These are phyloP conservation scores for Myripristis jacobus DNA, from an alignment of 2,797 vertebrate species.

Conservation along the genomic window DNA sequence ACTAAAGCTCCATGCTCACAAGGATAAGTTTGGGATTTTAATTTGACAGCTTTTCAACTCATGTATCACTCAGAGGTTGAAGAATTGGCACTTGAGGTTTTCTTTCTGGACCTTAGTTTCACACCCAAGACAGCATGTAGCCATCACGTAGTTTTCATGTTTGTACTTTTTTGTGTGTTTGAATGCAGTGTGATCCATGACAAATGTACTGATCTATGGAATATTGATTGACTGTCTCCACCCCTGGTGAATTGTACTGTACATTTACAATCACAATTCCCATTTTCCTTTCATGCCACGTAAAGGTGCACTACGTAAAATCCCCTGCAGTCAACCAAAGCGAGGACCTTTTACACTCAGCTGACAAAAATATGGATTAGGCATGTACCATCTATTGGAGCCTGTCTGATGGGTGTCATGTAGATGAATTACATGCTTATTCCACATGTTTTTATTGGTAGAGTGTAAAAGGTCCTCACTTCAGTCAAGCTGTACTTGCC, in stretches of 20 bases:
- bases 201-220: not conserved
- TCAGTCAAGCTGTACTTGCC: too few species aligned
- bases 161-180: constrained; percentile 16
- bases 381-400: too few species aligned
- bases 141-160: constrained; percentile 7
- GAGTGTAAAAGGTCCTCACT: too few species aligned
- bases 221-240: not conserved
- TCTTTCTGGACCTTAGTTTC: constrained; percentile 42
- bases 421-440: too few species aligned
- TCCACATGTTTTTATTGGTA: too few species aligned
- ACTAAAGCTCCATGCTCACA: constrained; percentile 21
- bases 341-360: too few species aligned
- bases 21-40: constrained; percentile 27
- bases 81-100: constrained; percentile 56
- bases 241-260: constrained; percentile 20
- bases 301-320: too few species aligned
- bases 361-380: too few species aligned
- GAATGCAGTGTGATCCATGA: not conserved
- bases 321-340: too few species aligned
- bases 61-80: constrained; percentile 81
- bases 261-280: constrained; percentile 14
- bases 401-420: too few species aligned
- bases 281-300: not conserved
- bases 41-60: constrained; percentile 65
- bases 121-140: constrained; percentile 18